A percentile compares a stretch with the other conserved stretches of the same genome.
Evolutionary conservation across 2,113 vertebrate genomes (phyloP).

Genomic region (Poeciliopsis prolifica): DNA sequence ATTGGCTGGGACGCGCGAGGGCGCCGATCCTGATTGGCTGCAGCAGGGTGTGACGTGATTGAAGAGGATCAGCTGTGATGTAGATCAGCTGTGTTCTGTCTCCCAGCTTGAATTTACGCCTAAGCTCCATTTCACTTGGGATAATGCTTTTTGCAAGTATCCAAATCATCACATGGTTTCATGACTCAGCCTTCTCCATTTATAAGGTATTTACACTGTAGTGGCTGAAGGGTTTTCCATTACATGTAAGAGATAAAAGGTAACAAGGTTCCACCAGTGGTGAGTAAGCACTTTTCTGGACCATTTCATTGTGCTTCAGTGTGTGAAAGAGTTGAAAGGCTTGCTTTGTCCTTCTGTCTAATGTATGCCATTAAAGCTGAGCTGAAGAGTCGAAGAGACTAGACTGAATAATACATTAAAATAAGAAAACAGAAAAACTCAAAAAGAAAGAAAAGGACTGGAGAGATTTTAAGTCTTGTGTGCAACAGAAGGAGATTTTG

Average conservation of each 20-base stretch:
- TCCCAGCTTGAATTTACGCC: too few relatives aligned
- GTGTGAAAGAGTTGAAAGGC: slow-evolving; percentile 19
- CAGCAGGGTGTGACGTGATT: too few relatives aligned
- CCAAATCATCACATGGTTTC: neutral
- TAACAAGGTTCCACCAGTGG: neutral
- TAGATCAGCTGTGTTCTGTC: too few relatives aligned
- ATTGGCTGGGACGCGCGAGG: too few relatives aligned
- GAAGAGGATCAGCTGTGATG: too few relatives aligned
- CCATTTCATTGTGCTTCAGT: slow-evolving; percentile 9
- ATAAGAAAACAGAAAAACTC: neutral
- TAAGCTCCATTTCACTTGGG: too few relatives aligned
- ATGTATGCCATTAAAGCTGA: slow-evolving; percentile 49
- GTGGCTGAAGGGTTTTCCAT: slow-evolving; percentile 18
- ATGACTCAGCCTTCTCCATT: neutral
- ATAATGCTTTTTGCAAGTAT: neutral
- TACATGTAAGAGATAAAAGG: slow-evolving; percentile 25
- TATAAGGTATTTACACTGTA: slow-evolving; percentile 8
- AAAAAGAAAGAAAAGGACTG: neutral
- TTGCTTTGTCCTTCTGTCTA: slow-evolving; percentile 9
- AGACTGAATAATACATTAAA: slow-evolving; percentile 14
- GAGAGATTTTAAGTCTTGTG: neutral
- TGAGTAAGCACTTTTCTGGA: neutral
- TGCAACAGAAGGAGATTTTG: too few relatives aligned
- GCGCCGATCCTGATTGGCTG: too few relatives aligned
- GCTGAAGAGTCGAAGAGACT: neutral